Evolutionary conservation across 2,797 vertebrate genomes (phyloP), one percentile per base, ranked within the genome.

Genomic region (Spinus pinus): DNA sequence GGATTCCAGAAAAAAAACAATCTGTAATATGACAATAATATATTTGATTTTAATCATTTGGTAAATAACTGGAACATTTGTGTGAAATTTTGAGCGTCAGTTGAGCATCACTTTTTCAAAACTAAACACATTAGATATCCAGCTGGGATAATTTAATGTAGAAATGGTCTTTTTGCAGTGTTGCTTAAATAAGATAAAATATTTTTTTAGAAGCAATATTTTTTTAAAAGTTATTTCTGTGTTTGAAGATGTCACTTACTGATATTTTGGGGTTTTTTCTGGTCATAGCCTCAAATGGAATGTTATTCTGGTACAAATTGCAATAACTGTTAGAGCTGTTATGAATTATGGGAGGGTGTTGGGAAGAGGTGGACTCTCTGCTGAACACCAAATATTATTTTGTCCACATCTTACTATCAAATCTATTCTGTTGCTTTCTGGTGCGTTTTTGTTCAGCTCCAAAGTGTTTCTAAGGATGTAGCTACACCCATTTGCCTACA

Each of bases 21-120:
- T 27, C 42, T 71, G 37, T 72, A 83, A 6, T 25, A 9, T 20
- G 75, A 56, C 31, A 33, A 41, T 44, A 69, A 88, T 94, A 56
- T 82, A 88, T 93, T 86, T 71, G 2, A 23, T 53, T 85, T 92
- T 94, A 93, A 91, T 96, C 19, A 75, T 72, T 66, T 75, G 28
- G 39, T 77, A 95, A 91, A 91, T 81, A 95, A 65, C 51, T 75
- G 35, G 33, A 86, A 86, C 10, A 49, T 65, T 79, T 86, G 18
- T 92, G 42, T 58, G 49, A 84, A 88, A 93, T 75, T 84, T 88
- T 69, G 49, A 41, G 24, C 1, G 1, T 71, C 51, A 69, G 31
- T 77, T 25, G 22, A 92, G 50, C 46, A 67, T 71, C 33, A 20
- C 28, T 81, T 95, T 81, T 86, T 58, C 37, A 73, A 84, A 84